Evolutionary conservation across 37 sponge, comb jelly and placozoan genomes (phyloP).

Genomic region (Cladorhizidae sp.): DNA sequence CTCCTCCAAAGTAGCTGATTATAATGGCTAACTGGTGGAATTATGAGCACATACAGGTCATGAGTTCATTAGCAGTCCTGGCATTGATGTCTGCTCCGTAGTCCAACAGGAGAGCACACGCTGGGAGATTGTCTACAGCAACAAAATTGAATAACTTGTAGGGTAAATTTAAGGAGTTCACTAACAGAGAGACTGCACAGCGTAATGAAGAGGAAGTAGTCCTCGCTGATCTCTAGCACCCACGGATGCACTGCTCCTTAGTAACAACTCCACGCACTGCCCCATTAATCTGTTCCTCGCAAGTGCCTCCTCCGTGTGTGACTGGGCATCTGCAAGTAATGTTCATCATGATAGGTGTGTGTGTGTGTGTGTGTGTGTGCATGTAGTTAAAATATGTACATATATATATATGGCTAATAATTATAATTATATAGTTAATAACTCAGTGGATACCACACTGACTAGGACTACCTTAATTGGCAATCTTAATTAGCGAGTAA

Average conservation of each 20-base stretch:
- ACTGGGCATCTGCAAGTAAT: conserved; percentile 3
- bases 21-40: no score
- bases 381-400: no score
- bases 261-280: conserved; percentile 53
- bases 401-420: no score
- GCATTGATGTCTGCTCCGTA: conserved; percentile 71
- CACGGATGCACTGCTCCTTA: conserved; percentile 51
- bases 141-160: no score
- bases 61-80: conserved; percentile 31
- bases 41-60: conserved; percentile 33
- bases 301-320: conserved; percentile 27
- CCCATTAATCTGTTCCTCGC: conserved; percentile 3
- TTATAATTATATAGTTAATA: no score
- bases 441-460: no score
- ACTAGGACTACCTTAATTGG: no score
- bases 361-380: no score
- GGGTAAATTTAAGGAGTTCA: no score
- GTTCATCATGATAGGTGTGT: no score
- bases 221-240: conserved; percentile 43
- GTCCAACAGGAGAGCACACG: conserved; percentile 40
- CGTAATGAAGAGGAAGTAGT: conserved; percentile 73
- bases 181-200: conserved; percentile 59
- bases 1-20: no score
- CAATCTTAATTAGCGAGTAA: no score
- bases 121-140: conserved; percentile 52